A percentile compares a stretch with the other conserved stretches of the same genome.
phyloP scores from a whole-genome alignment of 1,140 invertebrate species.

The Aphidius ervi region DNA sequence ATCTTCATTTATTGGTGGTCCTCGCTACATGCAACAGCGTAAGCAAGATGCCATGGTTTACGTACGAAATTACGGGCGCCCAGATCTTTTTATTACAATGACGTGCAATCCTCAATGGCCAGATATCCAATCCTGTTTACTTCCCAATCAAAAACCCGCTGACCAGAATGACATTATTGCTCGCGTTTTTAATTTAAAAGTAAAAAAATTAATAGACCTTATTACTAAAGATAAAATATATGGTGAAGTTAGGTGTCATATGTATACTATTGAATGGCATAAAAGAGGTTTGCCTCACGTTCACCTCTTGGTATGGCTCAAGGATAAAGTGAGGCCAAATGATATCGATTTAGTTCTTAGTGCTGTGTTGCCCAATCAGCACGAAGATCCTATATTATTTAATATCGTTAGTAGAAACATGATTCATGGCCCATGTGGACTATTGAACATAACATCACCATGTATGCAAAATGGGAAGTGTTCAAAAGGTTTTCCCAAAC shows the following conservation, averaged over 20 bases:
- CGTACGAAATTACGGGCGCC: constrained; percentile 1
- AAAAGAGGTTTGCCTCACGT: constrained; percentile 42
- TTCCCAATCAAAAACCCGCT: constrained; percentile 11
- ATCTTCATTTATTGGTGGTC: neutral
- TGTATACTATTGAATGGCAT: constrained; percentile 52
- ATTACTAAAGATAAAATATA: constrained; percentile 37
- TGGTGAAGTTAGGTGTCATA: constrained; percentile 22
- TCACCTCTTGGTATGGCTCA: constrained; percentile 41
- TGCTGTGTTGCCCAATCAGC: constrained; percentile 55
- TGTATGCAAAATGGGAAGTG: constrained; percentile 49
- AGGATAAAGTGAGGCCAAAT: constrained; percentile 36
- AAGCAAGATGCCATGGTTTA: constrained; percentile 7
- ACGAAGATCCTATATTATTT: constrained; percentile 43
- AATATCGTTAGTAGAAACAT: constrained; percentile 39
- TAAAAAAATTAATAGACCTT: constrained; percentile 22
- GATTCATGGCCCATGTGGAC: constrained; percentile 42
- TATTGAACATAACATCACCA: constrained; percentile 37
- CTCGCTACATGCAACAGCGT: neutral
- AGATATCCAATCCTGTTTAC: constrained; percentile 19
- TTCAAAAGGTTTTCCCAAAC: constrained; percentile 35
- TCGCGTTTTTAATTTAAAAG: constrained; percentile 41
- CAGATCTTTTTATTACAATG: constrained; percentile 4
- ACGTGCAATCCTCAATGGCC: constrained; percentile 19
- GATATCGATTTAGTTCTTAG: constrained; percentile 45
- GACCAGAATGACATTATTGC: constrained; percentile 38